These are phyloP conservation scores for Gavia stellata DNA, from an alignment of 2,113 vertebrate genomes.

Conservation along the genomic window DNA sequence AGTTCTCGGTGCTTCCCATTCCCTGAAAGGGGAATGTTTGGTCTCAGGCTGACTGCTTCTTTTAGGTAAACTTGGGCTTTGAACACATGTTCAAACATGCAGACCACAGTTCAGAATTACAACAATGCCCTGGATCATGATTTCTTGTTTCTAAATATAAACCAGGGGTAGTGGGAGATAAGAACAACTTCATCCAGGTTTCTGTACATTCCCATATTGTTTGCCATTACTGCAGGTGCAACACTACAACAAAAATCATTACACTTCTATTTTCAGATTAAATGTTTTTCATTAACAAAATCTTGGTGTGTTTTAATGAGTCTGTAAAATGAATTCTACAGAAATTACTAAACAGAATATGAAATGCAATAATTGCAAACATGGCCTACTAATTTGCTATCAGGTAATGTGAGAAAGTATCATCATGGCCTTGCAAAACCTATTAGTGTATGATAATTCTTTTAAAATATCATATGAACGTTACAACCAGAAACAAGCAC, in stretches of 20 bases:
- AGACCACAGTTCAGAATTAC: background rate
- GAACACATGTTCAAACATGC: background rate
- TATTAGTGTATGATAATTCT: background rate
- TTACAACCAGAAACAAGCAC: background rate
- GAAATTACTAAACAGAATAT: background rate
- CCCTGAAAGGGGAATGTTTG: background rate
- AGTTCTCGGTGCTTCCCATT: background rate
- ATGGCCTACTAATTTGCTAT: background rate
- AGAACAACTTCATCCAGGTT: background rate
- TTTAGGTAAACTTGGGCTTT: background rate
- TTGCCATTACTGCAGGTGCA: background rate
- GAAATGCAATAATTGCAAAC: background rate
- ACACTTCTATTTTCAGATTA: background rate
- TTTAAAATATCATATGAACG: background rate
- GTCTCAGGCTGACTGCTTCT: background rate
- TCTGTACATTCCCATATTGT: background rate
- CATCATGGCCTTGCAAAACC: background rate
- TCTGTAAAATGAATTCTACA: background rate
- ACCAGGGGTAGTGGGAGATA: background rate
- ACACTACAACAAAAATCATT: background rate
- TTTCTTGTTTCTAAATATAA: background rate
- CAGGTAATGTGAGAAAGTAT: background rate
- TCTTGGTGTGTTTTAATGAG: background rate
- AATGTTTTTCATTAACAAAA: background rate
- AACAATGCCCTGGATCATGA: background rate